Conservation (phyloP, 2,888 invertebrate genomes). For the Brenthis ino region DNA sequence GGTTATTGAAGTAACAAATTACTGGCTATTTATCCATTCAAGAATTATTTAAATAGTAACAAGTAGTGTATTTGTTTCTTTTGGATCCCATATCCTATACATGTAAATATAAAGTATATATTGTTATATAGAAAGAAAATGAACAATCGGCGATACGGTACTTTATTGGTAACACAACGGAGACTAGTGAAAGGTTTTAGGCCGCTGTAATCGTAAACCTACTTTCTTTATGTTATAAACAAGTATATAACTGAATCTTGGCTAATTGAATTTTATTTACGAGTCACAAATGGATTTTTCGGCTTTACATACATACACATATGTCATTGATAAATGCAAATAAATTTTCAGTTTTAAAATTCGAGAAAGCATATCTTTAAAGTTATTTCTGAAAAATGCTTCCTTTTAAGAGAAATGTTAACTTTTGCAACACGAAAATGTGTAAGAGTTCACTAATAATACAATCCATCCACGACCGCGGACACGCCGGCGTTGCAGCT, state of each 20-base stretch:
- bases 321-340: neutral
- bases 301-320: neutral
- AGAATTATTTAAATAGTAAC: too few species aligned
- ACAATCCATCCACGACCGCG: too few species aligned
- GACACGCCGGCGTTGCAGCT: too few species aligned
- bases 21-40: too few species aligned
- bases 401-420: too few species aligned
- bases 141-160: conserved; percentile 12
- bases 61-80: too few species aligned
- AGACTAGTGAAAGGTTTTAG: conserved; percentile 39
- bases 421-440: too few species aligned
- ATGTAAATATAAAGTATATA: neutral
- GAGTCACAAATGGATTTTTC: conserved; percentile 19
- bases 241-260: conserved; percentile 36
- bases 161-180: conserved; percentile 21
- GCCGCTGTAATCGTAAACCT: conserved; percentile 39
- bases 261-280: conserved; percentile 33
- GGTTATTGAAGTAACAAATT: too few species aligned
- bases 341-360: neutral
- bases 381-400: too few species aligned
- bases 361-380: too few species aligned
- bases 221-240: conserved; percentile 38
- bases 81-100: too few species aligned
- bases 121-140: neutral
- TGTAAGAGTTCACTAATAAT: too few species aligned